These are phyloP conservation scores for Lordiphosa clarofinis DNA, from an alignment of 1,140 invertebrate species.

Conservation along the genomic window DNA sequence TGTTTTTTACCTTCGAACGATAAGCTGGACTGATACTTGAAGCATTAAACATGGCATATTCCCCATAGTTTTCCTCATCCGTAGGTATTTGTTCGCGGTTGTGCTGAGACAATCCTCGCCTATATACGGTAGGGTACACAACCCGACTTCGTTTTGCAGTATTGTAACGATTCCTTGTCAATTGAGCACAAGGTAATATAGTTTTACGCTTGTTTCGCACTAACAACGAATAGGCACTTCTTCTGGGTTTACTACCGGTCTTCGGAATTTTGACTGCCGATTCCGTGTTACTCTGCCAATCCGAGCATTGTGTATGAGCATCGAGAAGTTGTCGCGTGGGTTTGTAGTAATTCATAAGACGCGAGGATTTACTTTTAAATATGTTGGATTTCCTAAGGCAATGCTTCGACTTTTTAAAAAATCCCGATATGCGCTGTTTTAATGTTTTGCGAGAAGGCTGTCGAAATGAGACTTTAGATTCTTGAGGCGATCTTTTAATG, in stretches of 20 bases:
- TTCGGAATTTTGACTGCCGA: neutral
- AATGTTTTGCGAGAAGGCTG: neutral
- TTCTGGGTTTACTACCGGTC: neutral
- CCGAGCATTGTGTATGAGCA: neutral
- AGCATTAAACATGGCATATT: slow-evolving; percentile 4
- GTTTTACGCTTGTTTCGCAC: neutral
- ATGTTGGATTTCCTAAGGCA: neutral
- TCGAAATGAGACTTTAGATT: neutral
- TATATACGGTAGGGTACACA: slow-evolving; percentile 28
- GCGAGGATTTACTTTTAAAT: neutral
- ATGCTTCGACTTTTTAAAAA: slow-evolving; percentile 23
- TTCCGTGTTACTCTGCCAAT: neutral
- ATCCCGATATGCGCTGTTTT: slow-evolving; percentile 19
- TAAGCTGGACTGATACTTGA: neutral
- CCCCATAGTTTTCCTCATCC: neutral
- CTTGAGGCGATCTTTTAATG: neutral
- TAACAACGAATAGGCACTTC: neutral
- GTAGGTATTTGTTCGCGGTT: too few species aligned
- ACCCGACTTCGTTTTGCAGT: neutral
- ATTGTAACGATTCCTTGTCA: neutral
- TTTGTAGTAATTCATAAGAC: neutral
- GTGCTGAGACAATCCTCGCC: neutral
- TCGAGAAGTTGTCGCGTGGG: neutral
- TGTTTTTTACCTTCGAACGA: slow-evolving; percentile 24
- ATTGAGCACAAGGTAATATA: neutral